These are phyloP conservation scores for Nasonovia ribisnigri DNA, from an alignment of 2,888 invertebrate genomes.

Conservation along the genomic window DNA sequence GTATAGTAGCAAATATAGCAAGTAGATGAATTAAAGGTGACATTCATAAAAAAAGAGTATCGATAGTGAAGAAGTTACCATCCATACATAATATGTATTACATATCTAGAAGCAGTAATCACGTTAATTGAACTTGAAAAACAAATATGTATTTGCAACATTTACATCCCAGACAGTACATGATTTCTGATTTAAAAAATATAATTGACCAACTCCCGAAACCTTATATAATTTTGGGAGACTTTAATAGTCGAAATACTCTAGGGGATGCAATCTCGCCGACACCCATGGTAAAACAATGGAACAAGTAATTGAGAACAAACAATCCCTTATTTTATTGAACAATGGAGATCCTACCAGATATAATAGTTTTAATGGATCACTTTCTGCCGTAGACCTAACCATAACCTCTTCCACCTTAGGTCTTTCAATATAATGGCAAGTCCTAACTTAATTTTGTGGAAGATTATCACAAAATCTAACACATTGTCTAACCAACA, in stretches of 20 bases:
- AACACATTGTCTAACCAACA: neutral
- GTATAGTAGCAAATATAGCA: neutral
- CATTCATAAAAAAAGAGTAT: neutral
- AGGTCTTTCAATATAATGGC: no score
- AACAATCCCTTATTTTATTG: neutral
- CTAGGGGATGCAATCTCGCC: neutral
- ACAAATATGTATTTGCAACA: no score
- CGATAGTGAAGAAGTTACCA: neutral
- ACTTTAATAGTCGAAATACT: neutral
- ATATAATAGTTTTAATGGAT: conserved; percentile 8
- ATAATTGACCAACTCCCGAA: neutral
- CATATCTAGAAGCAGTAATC: no score
- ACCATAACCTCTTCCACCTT: no score
- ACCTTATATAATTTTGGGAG: neutral
- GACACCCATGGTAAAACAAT: neutral
- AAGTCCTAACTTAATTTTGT: no score
- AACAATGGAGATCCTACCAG: conserved; percentile 9
- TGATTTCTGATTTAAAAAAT: neutral
- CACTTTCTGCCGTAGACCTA: no score
- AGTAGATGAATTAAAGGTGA: neutral
- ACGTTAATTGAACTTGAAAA: no score
- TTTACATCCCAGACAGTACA: neutral
- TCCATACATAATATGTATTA: no score
- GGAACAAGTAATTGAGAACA: neutral
- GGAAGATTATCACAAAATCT: no score